Percentiles rank a stretch among this genome's conserved stretches.
These are phyloP conservation scores for Peromyscus attwateri DNA, from an alignment of 2,797 vertebrate species.

Conservation along the genomic window DNA sequence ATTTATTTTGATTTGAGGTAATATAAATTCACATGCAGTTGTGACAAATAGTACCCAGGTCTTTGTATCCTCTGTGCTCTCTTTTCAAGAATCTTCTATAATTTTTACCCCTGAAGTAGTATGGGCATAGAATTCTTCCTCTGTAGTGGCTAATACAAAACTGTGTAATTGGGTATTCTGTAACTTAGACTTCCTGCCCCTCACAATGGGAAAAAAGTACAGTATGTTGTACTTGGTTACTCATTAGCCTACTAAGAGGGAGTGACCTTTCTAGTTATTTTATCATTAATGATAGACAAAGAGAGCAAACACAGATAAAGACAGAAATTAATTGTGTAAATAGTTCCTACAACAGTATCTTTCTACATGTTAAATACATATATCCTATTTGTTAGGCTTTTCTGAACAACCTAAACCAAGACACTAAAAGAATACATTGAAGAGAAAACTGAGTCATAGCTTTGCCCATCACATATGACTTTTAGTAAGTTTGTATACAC, in stretches of 20 bases:
- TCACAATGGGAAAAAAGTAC: not conserved
- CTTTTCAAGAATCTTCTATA: not conserved
- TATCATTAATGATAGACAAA: not conserved
- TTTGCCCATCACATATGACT: not conserved
- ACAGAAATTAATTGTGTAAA: not conserved
- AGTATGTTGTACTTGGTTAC: slow-evolving; percentile 66
- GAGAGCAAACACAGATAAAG: not conserved
- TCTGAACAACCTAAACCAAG: not conserved
- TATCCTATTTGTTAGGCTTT: not conserved
- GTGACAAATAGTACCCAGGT: not conserved
- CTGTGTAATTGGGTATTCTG: slow-evolving; percentile 43
- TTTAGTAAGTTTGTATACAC: not conserved
- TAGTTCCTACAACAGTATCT: not conserved
- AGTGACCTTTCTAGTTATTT: not conserved
- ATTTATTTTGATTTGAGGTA: slow-evolving; percentile 5
- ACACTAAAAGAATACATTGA: not conserved
- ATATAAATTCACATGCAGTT: not conserved
- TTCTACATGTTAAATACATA: not conserved
- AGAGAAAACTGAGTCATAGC: not conserved
- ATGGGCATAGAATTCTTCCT: not conserved
- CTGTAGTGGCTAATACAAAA: slow-evolving; percentile 4
- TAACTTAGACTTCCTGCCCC: slow-evolving; percentile 21
- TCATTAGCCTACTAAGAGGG: slow-evolving; percentile 43
- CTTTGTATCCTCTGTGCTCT: not conserved
- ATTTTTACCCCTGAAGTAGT: slow-evolving; percentile 27